Evolutionary conservation across 2,888 invertebrate species (phyloP).

Genomic region (Linyphia triangularis): DNA sequence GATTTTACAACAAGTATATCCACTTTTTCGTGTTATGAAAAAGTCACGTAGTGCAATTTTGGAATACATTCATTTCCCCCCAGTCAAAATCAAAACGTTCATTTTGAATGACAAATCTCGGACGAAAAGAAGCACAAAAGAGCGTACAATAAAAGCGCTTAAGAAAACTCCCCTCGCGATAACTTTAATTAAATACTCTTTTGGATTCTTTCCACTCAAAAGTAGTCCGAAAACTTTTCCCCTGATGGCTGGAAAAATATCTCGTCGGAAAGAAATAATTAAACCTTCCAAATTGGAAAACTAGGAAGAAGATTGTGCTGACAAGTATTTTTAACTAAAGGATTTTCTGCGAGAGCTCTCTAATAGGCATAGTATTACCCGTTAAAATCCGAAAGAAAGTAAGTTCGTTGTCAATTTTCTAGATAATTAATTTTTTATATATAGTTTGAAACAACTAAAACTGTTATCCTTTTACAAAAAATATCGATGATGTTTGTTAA

Average conservation of each 20-base stretch:
- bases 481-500: too few species aligned
- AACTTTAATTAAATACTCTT: conserved; percentile 61
- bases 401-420: neutral
- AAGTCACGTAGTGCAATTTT: conserved; percentile 41
- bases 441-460: too few species aligned
- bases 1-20: too few species aligned
- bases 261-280: conserved; percentile 39
- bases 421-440: neutral
- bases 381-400: neutral
- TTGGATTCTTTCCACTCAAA: conserved; percentile 50
- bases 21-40: neutral
- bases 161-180: conserved; percentile 49
- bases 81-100: conserved; percentile 47
- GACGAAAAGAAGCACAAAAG: conserved; percentile 24
- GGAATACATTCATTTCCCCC: conserved; percentile 23
- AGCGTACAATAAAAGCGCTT: conserved; percentile 36
- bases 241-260: conserved; percentile 38
- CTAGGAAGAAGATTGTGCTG: conserved; percentile 17
- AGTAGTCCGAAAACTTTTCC: conserved; percentile 38
- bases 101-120: conserved; percentile 40
- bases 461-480: too few species aligned
- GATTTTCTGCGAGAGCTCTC: neutral
- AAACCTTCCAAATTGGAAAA: conserved; percentile 40
- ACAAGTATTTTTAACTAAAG: conserved; percentile 41
- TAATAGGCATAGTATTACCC: conserved; percentile 1